Evolutionary conservation across 2,113 vertebrate genomes (phyloP), one percentile per base, ranked within the genome.

Genomic region (Myiozetetes cayanensis): DNA sequence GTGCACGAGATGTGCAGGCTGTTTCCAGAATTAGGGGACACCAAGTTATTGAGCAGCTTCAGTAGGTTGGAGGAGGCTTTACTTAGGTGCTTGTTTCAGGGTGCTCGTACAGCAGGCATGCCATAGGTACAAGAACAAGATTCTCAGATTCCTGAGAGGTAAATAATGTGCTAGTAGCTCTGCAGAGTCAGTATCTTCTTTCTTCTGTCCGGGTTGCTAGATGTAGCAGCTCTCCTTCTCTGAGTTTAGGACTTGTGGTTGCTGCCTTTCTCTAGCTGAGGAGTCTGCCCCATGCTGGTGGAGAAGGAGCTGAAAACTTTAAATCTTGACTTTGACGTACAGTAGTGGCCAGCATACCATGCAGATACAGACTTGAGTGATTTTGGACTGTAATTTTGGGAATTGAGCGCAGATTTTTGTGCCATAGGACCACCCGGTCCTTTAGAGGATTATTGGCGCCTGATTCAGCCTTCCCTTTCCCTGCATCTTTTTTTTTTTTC

Each of bases 61-160:
- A 13, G 9, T 12, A 43, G n/a, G 25, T 35, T 93, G 71, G 58
- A 37, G 39, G 31, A 56, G 43, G 61, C 25, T 72, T 78, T 52
- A 30, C 31, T 47, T 43, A 15, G 43, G 20, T 58, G 33, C 15
- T 9, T 58, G 4, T 41, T 66, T 82, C 2, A 6, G 79, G 12
- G 21, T 0, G 0, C 25, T 35, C 1, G 1, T 11, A 10, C 23
- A 53, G 56, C 61, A 52, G 55, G 23, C 4, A 0, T 23, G 30
- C 21, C 1, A 0, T 6, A 17, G 23, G 39, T 50, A n/a, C 31
- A 22, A 46, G 56, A 82, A 18, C 8, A 31, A 82, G 67, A 9
- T 73, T 20, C 46, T 19, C 68, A 20, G 59, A 11, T 70, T 44
- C 0, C 1, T 33, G 68, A 68, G 79, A 21, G 43, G 39, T 59